Percentiles rank a stretch among this genome's conserved stretches.
Conservation (phyloP, 2,113 vertebrate species). For the Odobenus rosmarus region DNA sequence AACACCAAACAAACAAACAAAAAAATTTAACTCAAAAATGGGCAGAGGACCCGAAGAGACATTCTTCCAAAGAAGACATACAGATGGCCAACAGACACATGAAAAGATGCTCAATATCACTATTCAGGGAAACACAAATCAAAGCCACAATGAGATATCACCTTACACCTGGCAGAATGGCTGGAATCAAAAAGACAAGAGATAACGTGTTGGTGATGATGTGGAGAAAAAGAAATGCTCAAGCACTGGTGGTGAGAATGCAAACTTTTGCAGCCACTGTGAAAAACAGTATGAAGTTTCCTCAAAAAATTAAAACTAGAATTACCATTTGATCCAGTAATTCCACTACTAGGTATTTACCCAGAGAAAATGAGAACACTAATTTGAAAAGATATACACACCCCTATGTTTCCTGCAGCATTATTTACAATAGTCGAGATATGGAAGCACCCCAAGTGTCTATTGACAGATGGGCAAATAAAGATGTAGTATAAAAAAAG, state of each 20-base stretch:
- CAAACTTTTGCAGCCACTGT: background rate
- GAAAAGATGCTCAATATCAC: background rate
- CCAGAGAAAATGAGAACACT: background rate
- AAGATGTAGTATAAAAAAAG: background rate
- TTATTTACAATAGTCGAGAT: background rate
- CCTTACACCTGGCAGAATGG: background rate
- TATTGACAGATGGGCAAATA: background rate
- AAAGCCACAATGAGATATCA: background rate
- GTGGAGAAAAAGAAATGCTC: background rate
- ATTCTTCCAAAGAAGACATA: background rate
- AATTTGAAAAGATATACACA: background rate
- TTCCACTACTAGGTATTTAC: background rate
- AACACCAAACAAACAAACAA: background rate
- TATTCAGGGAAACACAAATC: background rate
- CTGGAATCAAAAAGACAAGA: background rate
- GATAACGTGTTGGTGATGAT: background rate
- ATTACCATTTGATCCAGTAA: background rate
- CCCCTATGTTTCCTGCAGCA: background rate
- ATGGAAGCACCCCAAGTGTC: background rate
- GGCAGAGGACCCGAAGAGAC: background rate
- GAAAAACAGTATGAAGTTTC: background rate
- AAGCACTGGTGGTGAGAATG: background rate
- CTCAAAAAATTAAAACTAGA: background rate
- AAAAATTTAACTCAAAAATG: background rate
- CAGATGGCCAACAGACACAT: background rate